Evolutionary conservation across 2,113 vertebrate genomes (phyloP).

Genomic region (mouse (Mus musculus)): GRCm39 chr16:82761001-82761500

Average conservation of each 20-base stretch:
- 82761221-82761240: background rate
- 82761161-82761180: too few relatives aligned
- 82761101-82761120: background rate
- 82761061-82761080: background rate
- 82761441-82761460: background rate
- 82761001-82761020: too few relatives aligned
- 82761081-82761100: background rate
- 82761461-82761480: background rate
- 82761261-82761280: background rate
- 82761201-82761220: background rate
- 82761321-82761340: background rate
- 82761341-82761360: rapidly evolving
- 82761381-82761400: background rate
- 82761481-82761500: too few relatives aligned
- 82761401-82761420: background rate
- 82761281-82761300: background rate
- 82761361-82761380: background rate
- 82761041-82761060: too few relatives aligned
- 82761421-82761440: background rate
- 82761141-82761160: too few relatives aligned
- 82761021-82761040: too few relatives aligned
- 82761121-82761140: background rate
- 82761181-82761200: background rate
- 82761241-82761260: background rate
- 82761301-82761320: background rate